Conservation (phyloP, 1,140 invertebrate genomes). For the Drosophila pandora region DNA sequence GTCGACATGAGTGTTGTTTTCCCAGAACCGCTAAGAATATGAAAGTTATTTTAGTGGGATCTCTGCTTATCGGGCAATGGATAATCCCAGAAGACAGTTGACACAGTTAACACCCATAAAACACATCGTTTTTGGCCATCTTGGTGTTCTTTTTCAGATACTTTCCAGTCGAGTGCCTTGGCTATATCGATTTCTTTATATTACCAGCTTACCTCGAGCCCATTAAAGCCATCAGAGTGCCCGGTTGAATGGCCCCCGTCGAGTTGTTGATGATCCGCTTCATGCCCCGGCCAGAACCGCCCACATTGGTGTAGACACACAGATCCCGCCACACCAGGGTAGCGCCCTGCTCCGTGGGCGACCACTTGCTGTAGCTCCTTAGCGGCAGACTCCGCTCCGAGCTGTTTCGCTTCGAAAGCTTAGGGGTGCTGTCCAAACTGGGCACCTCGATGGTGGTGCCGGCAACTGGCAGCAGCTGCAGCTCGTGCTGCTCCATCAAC, state of each 20-base stretch:
- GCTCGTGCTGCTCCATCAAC: constrained; percentile 54
- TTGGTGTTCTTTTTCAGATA: constrained; percentile 1
- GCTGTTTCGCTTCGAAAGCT: constrained; percentile 73
- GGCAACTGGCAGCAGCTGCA: constrained; percentile 37
- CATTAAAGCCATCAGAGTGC: constrained; percentile 94
- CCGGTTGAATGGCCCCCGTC: constrained; percentile 90
- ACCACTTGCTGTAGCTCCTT: constrained; percentile 85
- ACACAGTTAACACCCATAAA: constrained; percentile 27
- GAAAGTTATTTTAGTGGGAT: constrained; percentile 24
- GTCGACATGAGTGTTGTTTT: constrained; percentile 98
- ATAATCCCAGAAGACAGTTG: constrained; percentile 6
- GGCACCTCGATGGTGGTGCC: constrained; percentile 46
- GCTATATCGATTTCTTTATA: constrained; percentile 44
- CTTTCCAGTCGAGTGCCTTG: constrained; percentile 25
- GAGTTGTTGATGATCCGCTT: constrained; percentile 90
- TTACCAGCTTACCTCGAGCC: constrained; percentile 89
- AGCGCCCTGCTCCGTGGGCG: constrained; percentile 85
- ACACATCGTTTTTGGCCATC: constrained; percentile 15
- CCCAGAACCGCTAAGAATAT: constrained; percentile 91
- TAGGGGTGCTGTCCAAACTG: constrained; percentile 63
- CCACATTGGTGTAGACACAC: constrained; percentile 87
- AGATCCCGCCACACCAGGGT: constrained; percentile 91
- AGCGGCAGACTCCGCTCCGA: constrained; percentile 75
- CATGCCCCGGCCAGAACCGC: constrained; percentile 76
- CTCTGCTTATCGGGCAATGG: constrained; percentile 7